Conservation (phyloP, 2,797 vertebrate species). For the Aythya fuligula region DNA sequence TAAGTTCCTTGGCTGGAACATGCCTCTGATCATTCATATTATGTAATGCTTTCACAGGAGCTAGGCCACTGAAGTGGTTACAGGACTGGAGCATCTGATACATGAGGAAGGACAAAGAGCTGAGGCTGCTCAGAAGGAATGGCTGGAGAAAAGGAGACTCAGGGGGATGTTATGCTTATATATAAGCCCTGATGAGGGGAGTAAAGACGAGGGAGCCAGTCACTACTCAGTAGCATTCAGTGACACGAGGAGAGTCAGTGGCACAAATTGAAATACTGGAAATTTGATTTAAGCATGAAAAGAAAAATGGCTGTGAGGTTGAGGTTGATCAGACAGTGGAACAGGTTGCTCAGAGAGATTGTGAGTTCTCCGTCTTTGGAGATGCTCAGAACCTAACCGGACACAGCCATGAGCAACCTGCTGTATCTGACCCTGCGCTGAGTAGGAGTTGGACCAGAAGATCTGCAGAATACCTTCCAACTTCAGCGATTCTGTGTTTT, state of each 20-base stretch:
- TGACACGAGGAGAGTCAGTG: neutral
- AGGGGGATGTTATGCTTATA: neutral
- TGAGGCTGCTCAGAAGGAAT: neutral
- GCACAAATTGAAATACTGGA: neutral
- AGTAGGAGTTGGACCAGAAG: neutral
- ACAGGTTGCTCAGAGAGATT: neutral
- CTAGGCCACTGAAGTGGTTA: neutral
- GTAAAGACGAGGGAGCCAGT: neutral
- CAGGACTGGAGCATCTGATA: neutral
- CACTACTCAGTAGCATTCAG: neutral
- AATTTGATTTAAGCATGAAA: neutral
- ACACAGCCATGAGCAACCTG: neutral
- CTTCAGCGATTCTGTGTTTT: fast-evolving
- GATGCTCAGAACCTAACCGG: neutral
- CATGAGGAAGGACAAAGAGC: neutral
- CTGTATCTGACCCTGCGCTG: neutral
- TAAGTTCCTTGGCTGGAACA: neutral
- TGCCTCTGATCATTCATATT: neutral
- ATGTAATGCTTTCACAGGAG: neutral
- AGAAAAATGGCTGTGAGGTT: neutral
- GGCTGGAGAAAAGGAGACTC: neutral
- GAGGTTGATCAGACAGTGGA: neutral
- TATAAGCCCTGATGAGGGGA: neutral
- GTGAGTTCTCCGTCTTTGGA: neutral
- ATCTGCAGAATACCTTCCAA: neutral